These are phyloP conservation scores for Caenorhabditis sp. DNA, from an alignment of 2,888 invertebrate genomes.

Conservation along the genomic window DNA sequence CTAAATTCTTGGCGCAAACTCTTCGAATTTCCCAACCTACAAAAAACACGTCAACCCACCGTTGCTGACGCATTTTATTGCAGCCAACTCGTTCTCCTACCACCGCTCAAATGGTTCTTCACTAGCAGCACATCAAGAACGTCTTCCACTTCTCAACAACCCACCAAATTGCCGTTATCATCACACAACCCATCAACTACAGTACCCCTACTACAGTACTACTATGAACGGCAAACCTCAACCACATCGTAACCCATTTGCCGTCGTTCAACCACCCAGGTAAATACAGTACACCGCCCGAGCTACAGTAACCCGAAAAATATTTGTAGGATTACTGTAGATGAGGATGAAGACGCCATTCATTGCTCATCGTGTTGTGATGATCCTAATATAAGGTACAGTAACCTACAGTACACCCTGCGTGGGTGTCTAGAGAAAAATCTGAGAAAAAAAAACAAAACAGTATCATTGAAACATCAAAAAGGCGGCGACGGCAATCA, in stretches of 20 bases:
- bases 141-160: constrained; percentile 16
- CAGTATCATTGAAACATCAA: too few species aligned
- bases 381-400: constrained; percentile 54
- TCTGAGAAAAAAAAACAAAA: background rate
- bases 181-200: background rate
- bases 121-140: constrained; percentile 5
- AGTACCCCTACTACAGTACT: too few species aligned
- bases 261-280: constrained; percentile 4
- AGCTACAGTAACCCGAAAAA: background rate
- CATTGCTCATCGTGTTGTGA: constrained; percentile 65
- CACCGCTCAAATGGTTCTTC: constrained; percentile 37
- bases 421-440: too few species aligned
- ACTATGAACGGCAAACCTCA: too few species aligned
- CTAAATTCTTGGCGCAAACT: too few species aligned
- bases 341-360: constrained; percentile 53
- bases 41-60: background rate
- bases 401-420: background rate
- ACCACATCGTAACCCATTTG: constrained; percentile 30
- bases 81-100: constrained; percentile 39
- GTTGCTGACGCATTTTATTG: constrained; percentile 1
- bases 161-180: background rate
- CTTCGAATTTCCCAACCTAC: background rate
- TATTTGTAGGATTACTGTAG: background rate
- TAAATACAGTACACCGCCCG: background rate
- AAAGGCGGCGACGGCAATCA: too few species aligned